phyloP scores from a whole-genome alignment of 2,797 vertebrate genomes.

The Agapornis canus region DNA sequence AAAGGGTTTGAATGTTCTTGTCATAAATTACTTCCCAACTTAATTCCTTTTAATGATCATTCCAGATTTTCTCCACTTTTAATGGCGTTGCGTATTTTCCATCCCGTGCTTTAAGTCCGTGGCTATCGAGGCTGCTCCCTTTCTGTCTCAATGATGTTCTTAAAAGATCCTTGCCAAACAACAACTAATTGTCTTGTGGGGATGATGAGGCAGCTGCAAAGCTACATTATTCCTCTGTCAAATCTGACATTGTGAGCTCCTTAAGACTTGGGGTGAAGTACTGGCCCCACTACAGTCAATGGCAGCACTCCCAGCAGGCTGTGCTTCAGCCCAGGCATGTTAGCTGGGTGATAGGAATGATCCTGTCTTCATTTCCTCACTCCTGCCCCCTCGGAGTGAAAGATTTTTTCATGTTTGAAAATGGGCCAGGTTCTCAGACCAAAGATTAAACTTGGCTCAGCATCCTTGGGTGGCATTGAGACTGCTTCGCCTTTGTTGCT shows the following conservation, averaged over 20 bases:
- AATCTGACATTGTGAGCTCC: conserved; percentile 35
- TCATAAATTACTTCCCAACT: conserved; percentile 74
- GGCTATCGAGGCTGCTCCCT: conserved; percentile 65
- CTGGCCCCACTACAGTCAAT: conserved; percentile 26
- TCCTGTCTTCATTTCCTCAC: conserved; percentile 58
- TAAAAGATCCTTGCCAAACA: conserved; percentile 70
- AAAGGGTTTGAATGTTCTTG: conserved; percentile 71
- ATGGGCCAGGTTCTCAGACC: conserved; percentile 49
- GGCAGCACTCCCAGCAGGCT: conserved; percentile 49
- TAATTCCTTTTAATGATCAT: conserved; percentile 72
- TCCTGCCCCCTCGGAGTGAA: background rate
- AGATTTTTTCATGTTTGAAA: conserved; percentile 56
- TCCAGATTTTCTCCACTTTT: conserved; percentile 74
- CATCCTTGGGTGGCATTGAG: conserved; percentile 45
- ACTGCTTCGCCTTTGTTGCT: conserved; percentile 34
- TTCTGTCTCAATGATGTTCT: conserved; percentile 69
- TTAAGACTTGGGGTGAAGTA: conserved; percentile 46
- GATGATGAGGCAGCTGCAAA: conserved; percentile 66
- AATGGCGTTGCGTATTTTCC: conserved; percentile 46
- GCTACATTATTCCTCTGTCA: conserved; percentile 9
- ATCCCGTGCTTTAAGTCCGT: conserved; percentile 59
- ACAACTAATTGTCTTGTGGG: conserved; percentile 64
- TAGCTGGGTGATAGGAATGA: conserved; percentile 47
- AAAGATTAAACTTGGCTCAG: conserved; percentile 55
- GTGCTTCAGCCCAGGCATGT: conserved; percentile 20